These are phyloP conservation scores for Pangasius macronema DNA, from an alignment of 2,797 vertebrate genomes.

Conservation along the genomic window DNA sequence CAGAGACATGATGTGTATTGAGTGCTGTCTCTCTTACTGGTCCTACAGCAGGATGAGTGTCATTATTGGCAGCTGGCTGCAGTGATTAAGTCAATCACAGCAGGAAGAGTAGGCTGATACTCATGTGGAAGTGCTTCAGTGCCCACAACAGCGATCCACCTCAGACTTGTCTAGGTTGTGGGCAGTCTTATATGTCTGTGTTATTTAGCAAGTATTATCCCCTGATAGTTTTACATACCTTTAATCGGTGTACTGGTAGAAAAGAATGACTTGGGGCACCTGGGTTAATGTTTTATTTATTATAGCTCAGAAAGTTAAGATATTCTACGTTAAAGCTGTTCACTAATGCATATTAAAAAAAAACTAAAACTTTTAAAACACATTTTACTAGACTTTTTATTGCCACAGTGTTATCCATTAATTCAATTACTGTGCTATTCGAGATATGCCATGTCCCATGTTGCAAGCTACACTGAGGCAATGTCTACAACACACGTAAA, in stretches of 20 bases:
- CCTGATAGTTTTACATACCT: not conserved
- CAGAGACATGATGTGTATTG: not conserved
- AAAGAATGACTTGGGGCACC: not conserved
- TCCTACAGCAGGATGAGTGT: slow-evolving; percentile 31
- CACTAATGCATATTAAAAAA: not conserved
- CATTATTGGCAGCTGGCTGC: slow-evolving; percentile 50
- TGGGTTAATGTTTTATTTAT: not conserved
- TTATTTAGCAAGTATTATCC: not conserved
- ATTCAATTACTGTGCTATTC: not conserved
- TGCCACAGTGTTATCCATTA: not conserved
- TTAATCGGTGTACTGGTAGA: not conserved
- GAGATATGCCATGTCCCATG: not conserved
- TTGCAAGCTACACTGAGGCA: not conserved
- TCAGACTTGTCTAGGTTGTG: slow-evolving; percentile 23
- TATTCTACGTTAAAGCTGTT: not conserved
- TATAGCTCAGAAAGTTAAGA: not conserved
- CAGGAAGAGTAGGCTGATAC: slow-evolving; percentile 41
- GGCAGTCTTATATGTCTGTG: not conserved
- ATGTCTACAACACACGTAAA: not conserved
- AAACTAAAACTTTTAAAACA: too few relatives aligned
- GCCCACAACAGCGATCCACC: slow-evolving; percentile 43
- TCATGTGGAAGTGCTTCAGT: slow-evolving; percentile 42
- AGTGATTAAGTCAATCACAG: slow-evolving; percentile 50
- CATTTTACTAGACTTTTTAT: not conserved
- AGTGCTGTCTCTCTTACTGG: not conserved